phyloP scores from a whole-genome alignment of 2,113 vertebrate genomes.

The Dicentrarchus labrax region DNA sequence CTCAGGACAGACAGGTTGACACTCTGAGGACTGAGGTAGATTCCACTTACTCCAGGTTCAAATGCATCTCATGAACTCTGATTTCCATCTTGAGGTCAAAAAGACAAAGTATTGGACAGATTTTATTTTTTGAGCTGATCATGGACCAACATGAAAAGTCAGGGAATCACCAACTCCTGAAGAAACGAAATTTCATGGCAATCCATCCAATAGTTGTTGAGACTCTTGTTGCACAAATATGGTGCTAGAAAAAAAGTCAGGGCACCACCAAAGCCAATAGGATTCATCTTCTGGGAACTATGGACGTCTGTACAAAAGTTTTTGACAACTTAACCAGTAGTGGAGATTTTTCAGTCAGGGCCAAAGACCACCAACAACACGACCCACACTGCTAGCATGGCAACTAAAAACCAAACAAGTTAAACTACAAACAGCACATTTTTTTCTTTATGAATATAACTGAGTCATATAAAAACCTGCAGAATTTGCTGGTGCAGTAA shows the following conservation, averaged over 20 bases:
- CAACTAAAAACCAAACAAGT: not conserved
- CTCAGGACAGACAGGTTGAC: constrained; percentile 34
- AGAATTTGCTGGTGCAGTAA: not conserved
- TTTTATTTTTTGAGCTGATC: not conserved
- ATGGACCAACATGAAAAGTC: not conserved
- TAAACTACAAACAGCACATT: not conserved
- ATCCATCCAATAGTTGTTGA: not conserved
- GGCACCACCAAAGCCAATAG: too few species aligned
- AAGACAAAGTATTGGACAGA: not conserved
- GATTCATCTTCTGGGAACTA: too few species aligned
- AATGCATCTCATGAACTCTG: constrained; percentile 63
- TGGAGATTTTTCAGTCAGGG: not conserved
- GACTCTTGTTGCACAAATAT: too few species aligned
- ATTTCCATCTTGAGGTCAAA: not conserved
- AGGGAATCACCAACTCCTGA: not conserved
- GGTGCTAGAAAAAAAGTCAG: too few species aligned
- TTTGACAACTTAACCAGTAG: not conserved
- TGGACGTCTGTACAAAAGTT: not conserved
- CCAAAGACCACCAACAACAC: not conserved
- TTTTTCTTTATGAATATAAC: not conserved
- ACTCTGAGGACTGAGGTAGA: not conserved
- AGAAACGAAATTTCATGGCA: not conserved
- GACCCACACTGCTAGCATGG: too few species aligned
- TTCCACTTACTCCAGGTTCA: constrained; percentile 63
- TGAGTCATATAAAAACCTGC: not conserved